Evolutionary conservation across 35 echinoderm and acorn worm species (phyloP).

Genomic region (Chiridota heheva): DNA sequence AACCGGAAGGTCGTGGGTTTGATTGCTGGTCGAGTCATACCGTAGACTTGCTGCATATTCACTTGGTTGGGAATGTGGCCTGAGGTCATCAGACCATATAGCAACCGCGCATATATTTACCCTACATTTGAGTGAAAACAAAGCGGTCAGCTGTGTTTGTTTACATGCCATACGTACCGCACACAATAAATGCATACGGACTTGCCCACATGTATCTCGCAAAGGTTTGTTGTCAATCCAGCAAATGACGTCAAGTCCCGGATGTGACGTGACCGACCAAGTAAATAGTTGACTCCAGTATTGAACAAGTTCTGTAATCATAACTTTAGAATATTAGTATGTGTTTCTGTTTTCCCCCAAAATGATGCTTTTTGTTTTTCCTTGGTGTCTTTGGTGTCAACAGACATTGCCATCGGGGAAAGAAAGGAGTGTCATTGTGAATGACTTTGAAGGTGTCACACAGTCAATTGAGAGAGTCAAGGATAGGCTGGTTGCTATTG

Average conservation of each 20-base stretch:
- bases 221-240: background rate
- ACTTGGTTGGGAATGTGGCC: too few species aligned
- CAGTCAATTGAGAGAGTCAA: slow-evolving; percentile 55
- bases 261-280: background rate
- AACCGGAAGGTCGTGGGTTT: too few species aligned
- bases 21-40: too few species aligned
- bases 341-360: background rate
- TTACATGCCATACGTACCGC: too few species aligned
- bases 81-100: too few species aligned
- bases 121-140: too few species aligned
- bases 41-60: too few species aligned
- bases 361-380: background rate
- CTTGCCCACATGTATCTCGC: too few species aligned
- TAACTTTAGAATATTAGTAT: background rate
- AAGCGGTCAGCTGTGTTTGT: too few species aligned
- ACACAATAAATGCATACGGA: too few species aligned
- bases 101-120: background rate
- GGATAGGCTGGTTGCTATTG: slow-evolving; percentile 76
- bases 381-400: background rate
- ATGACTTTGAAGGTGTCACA: slow-evolving; percentile 54
- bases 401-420: slow-evolving; percentile 45
- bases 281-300: background rate
- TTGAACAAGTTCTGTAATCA: background rate
- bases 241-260: background rate
- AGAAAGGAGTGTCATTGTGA: slow-evolving; percentile 48